Percentiles rank a stretch among this genome's conserved stretches.
Evolutionary conservation across 2,797 vertebrate species (phyloP).

Genomic region (Cygnus olor): DNA sequence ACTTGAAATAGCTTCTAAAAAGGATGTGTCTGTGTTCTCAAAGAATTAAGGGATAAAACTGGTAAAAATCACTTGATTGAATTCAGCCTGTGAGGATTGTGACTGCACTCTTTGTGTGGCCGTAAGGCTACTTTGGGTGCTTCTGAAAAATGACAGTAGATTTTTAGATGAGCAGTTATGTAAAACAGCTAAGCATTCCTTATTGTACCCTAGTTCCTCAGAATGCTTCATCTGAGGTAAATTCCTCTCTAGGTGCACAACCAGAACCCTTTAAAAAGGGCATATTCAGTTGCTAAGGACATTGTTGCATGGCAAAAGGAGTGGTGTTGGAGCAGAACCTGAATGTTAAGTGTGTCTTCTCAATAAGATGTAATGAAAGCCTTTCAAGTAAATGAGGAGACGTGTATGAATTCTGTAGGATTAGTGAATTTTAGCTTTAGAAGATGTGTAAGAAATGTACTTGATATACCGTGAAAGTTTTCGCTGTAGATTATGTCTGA

Average conservation of each 20-base stretch:
- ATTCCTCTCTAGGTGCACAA: neutral
- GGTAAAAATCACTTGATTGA: neutral
- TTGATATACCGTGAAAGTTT: neutral
- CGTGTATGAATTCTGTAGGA: neutral
- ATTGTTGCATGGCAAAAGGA: constrained; percentile 8
- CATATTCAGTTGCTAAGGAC: neutral
- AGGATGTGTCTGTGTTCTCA: neutral
- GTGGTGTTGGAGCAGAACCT: neutral
- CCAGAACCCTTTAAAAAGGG: constrained; percentile 6
- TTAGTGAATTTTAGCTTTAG: neutral
- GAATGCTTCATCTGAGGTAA: neutral
- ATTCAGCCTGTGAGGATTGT: neutral
- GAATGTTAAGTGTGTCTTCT: neutral
- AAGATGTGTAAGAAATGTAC: neutral
- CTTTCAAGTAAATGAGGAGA: neutral
- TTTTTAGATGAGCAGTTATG: neutral
- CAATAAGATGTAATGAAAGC: neutral
- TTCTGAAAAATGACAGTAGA: neutral
- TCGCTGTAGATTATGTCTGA: neutral
- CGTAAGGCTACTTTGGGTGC: neutral
- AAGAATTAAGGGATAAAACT: neutral
- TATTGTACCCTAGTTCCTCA: neutral
- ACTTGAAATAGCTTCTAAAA: constrained; percentile 1
- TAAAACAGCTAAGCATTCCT: neutral
- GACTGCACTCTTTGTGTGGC: neutral